phyloP scores from a whole-genome alignment of 2,113 vertebrate genomes.

The Aptenodytes forsteri region DNA sequence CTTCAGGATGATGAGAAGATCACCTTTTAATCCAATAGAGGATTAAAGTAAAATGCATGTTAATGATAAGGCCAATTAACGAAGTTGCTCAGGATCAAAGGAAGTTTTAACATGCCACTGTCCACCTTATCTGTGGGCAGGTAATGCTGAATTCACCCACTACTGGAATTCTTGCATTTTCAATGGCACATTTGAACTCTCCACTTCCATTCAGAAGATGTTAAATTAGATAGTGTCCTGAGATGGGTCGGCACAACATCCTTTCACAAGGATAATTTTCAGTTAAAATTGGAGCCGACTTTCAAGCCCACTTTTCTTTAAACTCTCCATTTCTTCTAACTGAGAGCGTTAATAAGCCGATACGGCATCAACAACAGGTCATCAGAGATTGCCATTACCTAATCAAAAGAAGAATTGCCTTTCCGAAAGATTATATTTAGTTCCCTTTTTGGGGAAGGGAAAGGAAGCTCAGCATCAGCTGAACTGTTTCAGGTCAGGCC shows the following conservation, averaged over 20 bases:
- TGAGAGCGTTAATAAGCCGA: not conserved
- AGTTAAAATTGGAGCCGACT: not conserved
- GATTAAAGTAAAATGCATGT: not conserved
- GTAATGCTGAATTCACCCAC: not conserved
- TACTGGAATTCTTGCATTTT: not conserved
- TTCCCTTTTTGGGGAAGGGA: not conserved
- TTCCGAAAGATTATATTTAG: not conserved
- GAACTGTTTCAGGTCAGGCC: conserved; percentile 47
- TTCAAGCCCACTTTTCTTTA: not conserved
- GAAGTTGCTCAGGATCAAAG: not conserved
- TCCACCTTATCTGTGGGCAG: not conserved
- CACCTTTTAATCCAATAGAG: not conserved
- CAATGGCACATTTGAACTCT: not conserved
- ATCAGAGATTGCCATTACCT: not conserved
- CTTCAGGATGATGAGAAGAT: not conserved
- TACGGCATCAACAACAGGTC: not conserved
- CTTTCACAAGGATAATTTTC: not conserved
- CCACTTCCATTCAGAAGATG: not conserved
- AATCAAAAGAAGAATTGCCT: conserved; percentile 38
- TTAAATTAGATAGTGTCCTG: not conserved
- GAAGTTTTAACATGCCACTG: not conserved
- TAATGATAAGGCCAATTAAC: not conserved
- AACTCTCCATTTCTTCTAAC: not conserved
- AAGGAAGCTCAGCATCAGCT: conserved; percentile 21
- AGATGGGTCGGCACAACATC: not conserved